phyloP scores from a whole-genome alignment of 2,113 vertebrate genomes.

The Tenebrosternarchus preto region DNA sequence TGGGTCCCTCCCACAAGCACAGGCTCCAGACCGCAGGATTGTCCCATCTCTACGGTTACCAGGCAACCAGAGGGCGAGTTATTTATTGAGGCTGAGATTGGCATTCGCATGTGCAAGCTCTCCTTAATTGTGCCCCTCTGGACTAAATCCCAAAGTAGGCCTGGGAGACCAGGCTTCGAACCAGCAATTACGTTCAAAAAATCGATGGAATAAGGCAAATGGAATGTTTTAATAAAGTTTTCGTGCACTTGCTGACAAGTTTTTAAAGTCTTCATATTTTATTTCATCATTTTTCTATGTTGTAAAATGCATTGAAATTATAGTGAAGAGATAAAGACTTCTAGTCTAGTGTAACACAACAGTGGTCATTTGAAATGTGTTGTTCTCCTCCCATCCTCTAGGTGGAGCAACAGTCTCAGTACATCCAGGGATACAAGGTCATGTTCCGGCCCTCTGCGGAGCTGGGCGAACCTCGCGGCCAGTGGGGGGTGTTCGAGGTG shows the following conservation, averaged over 20 bases:
- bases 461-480: constrained; percentile 75
- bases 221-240: background rate
- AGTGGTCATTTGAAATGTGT: background rate
- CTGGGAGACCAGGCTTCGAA: constrained; percentile 65
- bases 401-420: constrained; percentile 97
- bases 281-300: background rate
- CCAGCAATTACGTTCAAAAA: constrained; percentile 83
- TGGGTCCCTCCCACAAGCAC: too few relatives aligned
- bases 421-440: constrained; percentile 95
- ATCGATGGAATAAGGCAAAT: constrained; percentile 80
- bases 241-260: background rate
- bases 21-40: constrained; percentile 36
- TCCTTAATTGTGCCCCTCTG: constrained; percentile 40
- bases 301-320: background rate
- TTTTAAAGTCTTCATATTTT: background rate
- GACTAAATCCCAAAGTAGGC: background rate
- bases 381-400: constrained; percentile 56
- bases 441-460: constrained; percentile 84
- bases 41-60: constrained; percentile 38
- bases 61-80: constrained; percentile 37
- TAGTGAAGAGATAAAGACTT: too few relatives aligned
- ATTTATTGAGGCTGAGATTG: constrained; percentile 43
- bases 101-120: constrained; percentile 24
- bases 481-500: constrained; percentile 96
- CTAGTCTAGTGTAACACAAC: too few relatives aligned